Percentiles rank a stretch among this genome's conserved stretches.
Evolutionary conservation across 2,888 invertebrate genomes (phyloP).

Genomic region (Athalia circularis): DNA sequence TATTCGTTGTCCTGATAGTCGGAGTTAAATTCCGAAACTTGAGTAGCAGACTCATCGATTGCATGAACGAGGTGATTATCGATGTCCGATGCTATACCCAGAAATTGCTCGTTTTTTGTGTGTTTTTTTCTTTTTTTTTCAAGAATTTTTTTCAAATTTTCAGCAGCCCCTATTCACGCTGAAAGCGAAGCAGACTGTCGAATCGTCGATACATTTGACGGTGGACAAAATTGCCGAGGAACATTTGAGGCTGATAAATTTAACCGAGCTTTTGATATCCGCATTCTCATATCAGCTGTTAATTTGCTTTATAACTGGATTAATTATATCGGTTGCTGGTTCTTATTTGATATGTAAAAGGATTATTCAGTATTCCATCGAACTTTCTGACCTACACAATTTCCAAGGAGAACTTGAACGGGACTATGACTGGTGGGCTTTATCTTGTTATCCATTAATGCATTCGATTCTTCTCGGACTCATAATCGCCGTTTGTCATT

Average conservation of each 20-base stretch:
- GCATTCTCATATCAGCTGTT: constrained; percentile 22
- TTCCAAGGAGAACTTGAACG: not conserved
- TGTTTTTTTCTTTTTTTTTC: too few relatives aligned
- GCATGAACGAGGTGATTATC: constrained; percentile 15
- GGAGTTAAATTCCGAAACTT: constrained; percentile 10
- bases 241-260: not conserved
- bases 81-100: not conserved
- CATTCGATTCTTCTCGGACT: constrained; percentile 20
- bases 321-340: constrained; percentile 13
- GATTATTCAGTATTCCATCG: not conserved
- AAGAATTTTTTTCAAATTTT: not conserved
- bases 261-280: constrained; percentile 8
- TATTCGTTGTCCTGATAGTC: constrained; percentile 14
- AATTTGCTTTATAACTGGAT: constrained; percentile 17
- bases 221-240: constrained; percentile 15
- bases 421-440: constrained; percentile 21
- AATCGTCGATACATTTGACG: not conserved
- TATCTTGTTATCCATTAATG: constrained; percentile 27
- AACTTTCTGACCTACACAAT: not conserved
- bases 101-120: not conserved
- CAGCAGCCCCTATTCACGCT: not conserved
- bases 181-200: not conserved
- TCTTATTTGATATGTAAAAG: constrained; percentile 3
- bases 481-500: constrained; percentile 11
- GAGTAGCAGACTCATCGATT: constrained; percentile 12